Base-by-base conservation (phyloP, 1,140 invertebrate genomes). In the Cotesia vestalis region DNA sequence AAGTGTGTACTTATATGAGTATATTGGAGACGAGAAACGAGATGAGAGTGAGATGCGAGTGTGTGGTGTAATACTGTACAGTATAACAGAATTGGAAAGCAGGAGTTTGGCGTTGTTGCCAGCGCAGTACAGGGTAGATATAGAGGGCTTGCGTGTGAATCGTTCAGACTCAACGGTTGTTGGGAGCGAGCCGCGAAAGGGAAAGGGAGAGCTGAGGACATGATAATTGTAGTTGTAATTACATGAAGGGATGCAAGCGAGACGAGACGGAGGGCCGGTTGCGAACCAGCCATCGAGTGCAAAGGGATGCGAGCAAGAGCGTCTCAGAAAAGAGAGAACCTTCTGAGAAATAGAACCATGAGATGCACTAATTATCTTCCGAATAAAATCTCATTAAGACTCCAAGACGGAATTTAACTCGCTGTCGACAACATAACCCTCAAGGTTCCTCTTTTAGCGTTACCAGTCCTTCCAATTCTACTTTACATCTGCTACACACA, bases 311-410 rank as follows among this genome's bases (percentile, higher is more conserved):
- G 40, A 55, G 20, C 34, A 61, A 71, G 69, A 3, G 57, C 51
- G 36, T 69, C 67, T 55, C 40, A 53, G 63, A 71, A 38, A 38
- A 70, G 62, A 34, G 66, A 68, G 72, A 59, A 52, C 60, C 68
- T 63, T 75, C 69, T 4, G 72, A 69, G 75, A 74, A 75, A 77
- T 75, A 75, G 72, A 79, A 77, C 80, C 79, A 78, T 74, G 77
- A 79, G 81, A 81, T 79, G 78, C 81, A 82, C 81, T 82, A 82
- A 81, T 82, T 82, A 81, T 82, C 78, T 80, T 74, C 76, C 78
- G 79, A 81, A 82, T 81, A 78, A 82, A 82, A 81, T 82, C 81
- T 82, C 81, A 82, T 82, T 80, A 82, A 80, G 78, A 75, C 73
- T 69, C 73, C 71, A 75, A 80, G 79, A 78, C 77, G 74, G 77